Conservation (phyloP, 2,888 invertebrate species). For the Pammene aurita region DNA sequence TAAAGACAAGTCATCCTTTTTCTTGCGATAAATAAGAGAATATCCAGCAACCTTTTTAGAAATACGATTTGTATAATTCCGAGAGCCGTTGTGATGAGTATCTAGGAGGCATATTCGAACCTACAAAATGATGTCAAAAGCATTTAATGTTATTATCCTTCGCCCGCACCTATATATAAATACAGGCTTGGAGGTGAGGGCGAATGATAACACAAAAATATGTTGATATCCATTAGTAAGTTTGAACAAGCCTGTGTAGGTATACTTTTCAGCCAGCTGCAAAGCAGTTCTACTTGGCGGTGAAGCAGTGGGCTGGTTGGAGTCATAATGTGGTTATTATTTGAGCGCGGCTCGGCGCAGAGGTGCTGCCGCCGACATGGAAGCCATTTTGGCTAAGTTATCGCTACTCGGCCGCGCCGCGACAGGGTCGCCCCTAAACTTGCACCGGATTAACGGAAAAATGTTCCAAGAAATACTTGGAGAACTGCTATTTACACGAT, state of each 20-base stretch:
- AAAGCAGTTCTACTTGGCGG: slow-evolving; percentile 65
- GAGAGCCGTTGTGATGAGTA: neutral
- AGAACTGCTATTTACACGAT: slow-evolving; percentile 2
- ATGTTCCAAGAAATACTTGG: slow-evolving; percentile 37
- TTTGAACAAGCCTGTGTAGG: neutral
- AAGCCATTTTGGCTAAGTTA: slow-evolving; percentile 79
- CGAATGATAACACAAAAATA: too few relatives aligned
- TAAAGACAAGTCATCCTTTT: slow-evolving; percentile 34
- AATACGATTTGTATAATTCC: slow-evolving; percentile 23
- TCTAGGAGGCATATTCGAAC: too few relatives aligned
- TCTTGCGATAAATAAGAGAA: slow-evolving; percentile 33
- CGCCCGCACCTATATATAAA: too few relatives aligned
- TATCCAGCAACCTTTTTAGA: slow-evolving; percentile 5
- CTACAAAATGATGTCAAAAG: too few relatives aligned
- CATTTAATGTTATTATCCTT: too few relatives aligned
- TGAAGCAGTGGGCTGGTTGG: slow-evolving; percentile 73
- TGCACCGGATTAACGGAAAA: slow-evolving; percentile 64
- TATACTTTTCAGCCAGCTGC: slow-evolving; percentile 63
- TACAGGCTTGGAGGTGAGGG: too few relatives aligned
- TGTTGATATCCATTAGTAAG: too few relatives aligned
- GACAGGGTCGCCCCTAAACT: slow-evolving; percentile 69
- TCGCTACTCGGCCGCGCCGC: slow-evolving; percentile 75
- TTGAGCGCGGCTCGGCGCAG: slow-evolving; percentile 69
- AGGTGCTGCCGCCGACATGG: slow-evolving; percentile 77
- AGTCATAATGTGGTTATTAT: slow-evolving; percentile 80